Conservation (phyloP, 1,140 invertebrate species). For the Meteorus sp. region DNA sequence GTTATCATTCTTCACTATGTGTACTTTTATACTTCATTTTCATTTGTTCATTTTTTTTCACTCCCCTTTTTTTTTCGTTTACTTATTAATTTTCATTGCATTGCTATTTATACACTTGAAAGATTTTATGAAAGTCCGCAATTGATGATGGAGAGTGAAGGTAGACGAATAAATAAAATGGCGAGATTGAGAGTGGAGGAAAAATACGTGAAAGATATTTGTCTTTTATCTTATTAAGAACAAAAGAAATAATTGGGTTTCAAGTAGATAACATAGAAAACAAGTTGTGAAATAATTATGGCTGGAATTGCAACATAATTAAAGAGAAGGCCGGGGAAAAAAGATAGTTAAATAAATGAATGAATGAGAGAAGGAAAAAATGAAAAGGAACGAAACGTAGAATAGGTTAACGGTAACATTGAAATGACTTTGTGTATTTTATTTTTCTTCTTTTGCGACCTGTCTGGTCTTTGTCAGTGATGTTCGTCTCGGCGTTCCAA, state of each 20-base stretch:
- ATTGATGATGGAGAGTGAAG: too few species aligned
- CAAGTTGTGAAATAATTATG: neutral
- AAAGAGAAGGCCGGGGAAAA: too few species aligned
- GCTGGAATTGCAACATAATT: neutral
- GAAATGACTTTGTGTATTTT: neutral
- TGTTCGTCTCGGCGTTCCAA: too few species aligned
- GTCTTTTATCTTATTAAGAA: neutral
- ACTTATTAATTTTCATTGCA: too few species aligned
- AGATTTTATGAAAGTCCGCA: too few species aligned
- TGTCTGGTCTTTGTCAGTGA: conserved; percentile 3
- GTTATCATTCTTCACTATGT: neutral
- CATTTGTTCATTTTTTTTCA: neutral
- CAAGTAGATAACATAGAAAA: neutral
- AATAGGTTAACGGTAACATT: neutral
- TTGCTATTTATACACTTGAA: too few species aligned
- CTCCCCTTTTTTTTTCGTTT: neutral
- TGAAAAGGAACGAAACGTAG: too few species aligned
- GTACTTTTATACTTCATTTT: neutral
- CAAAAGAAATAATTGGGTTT: neutral
- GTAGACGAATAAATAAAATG: too few species aligned
- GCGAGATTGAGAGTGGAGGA: too few species aligned
- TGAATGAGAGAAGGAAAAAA: too few species aligned
- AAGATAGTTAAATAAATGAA: too few species aligned
- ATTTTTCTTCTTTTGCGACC: neutral
- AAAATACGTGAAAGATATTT: too few species aligned